Conservation (phyloP, 2,888 invertebrate genomes). For the Ectropis crepuscularia region DNA sequence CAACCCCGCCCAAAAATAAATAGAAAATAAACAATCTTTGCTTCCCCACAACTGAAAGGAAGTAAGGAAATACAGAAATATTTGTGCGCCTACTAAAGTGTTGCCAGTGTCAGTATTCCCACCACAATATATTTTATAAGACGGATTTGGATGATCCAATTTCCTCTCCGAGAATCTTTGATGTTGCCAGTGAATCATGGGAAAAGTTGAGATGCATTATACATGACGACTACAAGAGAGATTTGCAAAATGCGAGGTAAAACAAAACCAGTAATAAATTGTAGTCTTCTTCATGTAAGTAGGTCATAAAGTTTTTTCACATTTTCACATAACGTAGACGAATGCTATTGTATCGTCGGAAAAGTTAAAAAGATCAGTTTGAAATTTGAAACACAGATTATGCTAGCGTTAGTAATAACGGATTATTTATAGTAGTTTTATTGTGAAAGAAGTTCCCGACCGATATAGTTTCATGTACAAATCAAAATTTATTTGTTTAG, state of each 20-base stretch:
- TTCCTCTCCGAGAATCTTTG: conserved; percentile 44
- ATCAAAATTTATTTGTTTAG: too few relatives aligned
- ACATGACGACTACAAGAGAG: conserved; percentile 39
- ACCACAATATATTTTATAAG: conserved; percentile 40
- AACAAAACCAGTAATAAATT: too few relatives aligned
- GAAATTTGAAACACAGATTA: too few relatives aligned
- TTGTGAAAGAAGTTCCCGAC: too few relatives aligned
- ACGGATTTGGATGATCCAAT: conserved; percentile 50
- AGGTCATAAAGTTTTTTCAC: too few relatives aligned
- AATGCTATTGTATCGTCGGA: too few relatives aligned
- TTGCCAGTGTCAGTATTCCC: conserved; percentile 28
- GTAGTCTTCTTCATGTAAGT: too few relatives aligned
- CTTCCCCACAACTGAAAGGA: conserved; percentile 11
- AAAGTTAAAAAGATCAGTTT: too few relatives aligned
- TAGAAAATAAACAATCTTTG: conserved; percentile 23
- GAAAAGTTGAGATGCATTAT: conserved; percentile 47
- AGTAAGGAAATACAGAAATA: conserved; percentile 16
- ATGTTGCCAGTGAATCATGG: conserved; percentile 47
- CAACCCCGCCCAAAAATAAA: conserved; percentile 12
- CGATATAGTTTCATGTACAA: too few relatives aligned
- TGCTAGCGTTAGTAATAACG: too few relatives aligned
- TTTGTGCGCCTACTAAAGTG: conserved; percentile 25
- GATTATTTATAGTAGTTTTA: too few relatives aligned
- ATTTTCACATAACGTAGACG: too few relatives aligned
- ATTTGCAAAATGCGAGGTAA: conserved; percentile 2